Evolutionary conservation across 2,113 vertebrate genomes (phyloP), one percentile per base, ranked within the genome.

Genomic region (Pseudopodoces humilis): DNA sequence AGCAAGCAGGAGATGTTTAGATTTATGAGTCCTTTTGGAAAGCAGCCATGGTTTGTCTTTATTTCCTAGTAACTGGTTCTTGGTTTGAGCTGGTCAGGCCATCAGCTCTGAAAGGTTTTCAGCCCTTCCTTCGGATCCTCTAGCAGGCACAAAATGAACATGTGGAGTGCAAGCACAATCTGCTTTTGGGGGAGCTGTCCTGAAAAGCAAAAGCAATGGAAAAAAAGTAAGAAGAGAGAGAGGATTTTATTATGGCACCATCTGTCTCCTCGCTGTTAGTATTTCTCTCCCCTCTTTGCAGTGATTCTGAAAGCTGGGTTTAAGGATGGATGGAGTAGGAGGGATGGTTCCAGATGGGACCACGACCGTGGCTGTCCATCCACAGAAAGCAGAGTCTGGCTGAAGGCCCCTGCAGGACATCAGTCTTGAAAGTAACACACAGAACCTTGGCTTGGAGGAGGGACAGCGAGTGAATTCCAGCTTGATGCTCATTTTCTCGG

Each of bases 21-120:
- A 79, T 95, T 95, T 87, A 76, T 85, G 84, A 95, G 74, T 19
- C 68, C 71, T 95, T 92, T 33, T 92, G 95, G 93, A 89, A 53
- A 58, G 53, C 84, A 91, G 93, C 91, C 94, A 89, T 13, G 44
- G 69, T 86, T 92, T 95, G 86, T 95, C 93, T 95, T 58, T 65
- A 85, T 95, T 50, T 76, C 87, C 93, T 55, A 46, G 77, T 76
- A 89, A 69, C 93, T 91, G 49, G 39, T 59, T 76, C 89, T 95
- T 83, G 82, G 46, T 95, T 84, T 58, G 89, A 92, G 71, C 63
- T 90, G 39, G 39, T 39, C 39, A 39, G 39, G 65, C 89, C 81
- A 87, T 30, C 67, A 85, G 23, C 78, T 90, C 58, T 60, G 50
- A 50, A 11, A 50, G 84, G 24, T 9, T 95, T 70, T 60, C 55